Percentiles rank a stretch among this genome's conserved stretches.
phyloP scores from a whole-genome alignment of 1,140 invertebrate genomes.

The Drosophila nasuta region DNA sequence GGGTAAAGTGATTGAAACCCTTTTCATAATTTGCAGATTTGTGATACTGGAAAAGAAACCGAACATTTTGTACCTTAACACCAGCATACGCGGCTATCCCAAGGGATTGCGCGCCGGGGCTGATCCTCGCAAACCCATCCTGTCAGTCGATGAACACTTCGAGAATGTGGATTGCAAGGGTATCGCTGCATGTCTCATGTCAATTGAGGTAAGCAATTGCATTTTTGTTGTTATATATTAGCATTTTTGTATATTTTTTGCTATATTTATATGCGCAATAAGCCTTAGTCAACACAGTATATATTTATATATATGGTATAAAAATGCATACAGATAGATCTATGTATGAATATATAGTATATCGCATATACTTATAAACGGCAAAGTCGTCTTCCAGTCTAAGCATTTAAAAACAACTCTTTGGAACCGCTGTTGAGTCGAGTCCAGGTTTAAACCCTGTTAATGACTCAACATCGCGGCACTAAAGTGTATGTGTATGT shows the following conservation, averaged over 20 bases:
- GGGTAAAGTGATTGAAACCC: too few relatives aligned
- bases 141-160: slow-evolving; percentile 91
- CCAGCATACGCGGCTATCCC: slow-evolving; percentile 92
- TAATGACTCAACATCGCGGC: slow-evolving; percentile 4
- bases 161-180: slow-evolving; percentile 88
- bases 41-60: slow-evolving; percentile 88
- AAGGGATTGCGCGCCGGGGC: slow-evolving; percentile 92
- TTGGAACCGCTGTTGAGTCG: slow-evolving; percentile 16
- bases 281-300: slow-evolving; percentile 74
- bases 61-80: slow-evolving; percentile 94
- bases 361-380: slow-evolving; percentile 44
- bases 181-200: slow-evolving; percentile 87
- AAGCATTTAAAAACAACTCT: slow-evolving; percentile 68
- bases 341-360: slow-evolving; percentile 34
- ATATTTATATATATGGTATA: slow-evolving; percentile 64
- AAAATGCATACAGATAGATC: slow-evolving; percentile 62
- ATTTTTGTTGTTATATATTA: slow-evolving; percentile 8
- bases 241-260: slow-evolving; percentile 54
- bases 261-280: slow-evolving; percentile 71
- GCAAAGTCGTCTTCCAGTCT: slow-evolving; percentile 54
- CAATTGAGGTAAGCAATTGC: slow-evolving; percentile 86
- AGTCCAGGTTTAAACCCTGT: neutral
- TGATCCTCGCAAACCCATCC: slow-evolving; percentile 90
- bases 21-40: slow-evolving; percentile 85
- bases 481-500: slow-evolving; percentile 5